These are phyloP conservation scores for Diaphora mendica DNA, from an alignment of 2,888 invertebrate species.

Conservation along the genomic window DNA sequence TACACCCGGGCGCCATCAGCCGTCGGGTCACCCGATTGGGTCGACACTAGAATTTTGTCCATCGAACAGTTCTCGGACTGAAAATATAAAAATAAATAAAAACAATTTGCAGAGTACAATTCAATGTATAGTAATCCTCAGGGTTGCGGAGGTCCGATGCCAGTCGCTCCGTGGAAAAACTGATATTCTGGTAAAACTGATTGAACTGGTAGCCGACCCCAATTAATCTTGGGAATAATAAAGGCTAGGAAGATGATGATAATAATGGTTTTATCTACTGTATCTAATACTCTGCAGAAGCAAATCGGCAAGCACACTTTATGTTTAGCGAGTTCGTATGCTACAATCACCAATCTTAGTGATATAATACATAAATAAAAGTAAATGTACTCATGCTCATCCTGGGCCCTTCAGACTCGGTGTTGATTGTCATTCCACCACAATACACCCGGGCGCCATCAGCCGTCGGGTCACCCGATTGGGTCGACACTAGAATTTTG, in stretches of 20 bases:
- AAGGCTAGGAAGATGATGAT: too few relatives aligned
- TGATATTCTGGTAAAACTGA: too few relatives aligned
- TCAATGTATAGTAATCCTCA: too few relatives aligned
- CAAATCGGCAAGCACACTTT: too few relatives aligned
- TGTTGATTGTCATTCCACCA: constrained; percentile 10
- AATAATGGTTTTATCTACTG: too few relatives aligned
- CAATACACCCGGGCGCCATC: constrained; percentile 11
- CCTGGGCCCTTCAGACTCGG: constrained; percentile 1
- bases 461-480: neutral
- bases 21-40: neutral
- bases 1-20: constrained; percentile 4
- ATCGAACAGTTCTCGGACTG: constrained; percentile 11
- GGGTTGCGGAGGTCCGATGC: too few relatives aligned
- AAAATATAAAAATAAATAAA: neutral
- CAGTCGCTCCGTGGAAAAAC: too few relatives aligned
- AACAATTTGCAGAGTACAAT: too few relatives aligned
- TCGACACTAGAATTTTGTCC: constrained; percentile 16
- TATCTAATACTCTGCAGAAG: too few relatives aligned
- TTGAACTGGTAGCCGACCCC: too few relatives aligned
- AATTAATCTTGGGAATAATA: too few relatives aligned
- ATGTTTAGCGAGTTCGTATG: neutral
- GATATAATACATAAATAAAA: neutral
- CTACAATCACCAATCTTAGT: neutral
- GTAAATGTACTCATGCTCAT: constrained; percentile 13
- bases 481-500: constrained; percentile 10